Evolutionary conservation across 2,113 vertebrate genomes (phyloP).

Genomic region (Laticauda colubrina): DNA sequence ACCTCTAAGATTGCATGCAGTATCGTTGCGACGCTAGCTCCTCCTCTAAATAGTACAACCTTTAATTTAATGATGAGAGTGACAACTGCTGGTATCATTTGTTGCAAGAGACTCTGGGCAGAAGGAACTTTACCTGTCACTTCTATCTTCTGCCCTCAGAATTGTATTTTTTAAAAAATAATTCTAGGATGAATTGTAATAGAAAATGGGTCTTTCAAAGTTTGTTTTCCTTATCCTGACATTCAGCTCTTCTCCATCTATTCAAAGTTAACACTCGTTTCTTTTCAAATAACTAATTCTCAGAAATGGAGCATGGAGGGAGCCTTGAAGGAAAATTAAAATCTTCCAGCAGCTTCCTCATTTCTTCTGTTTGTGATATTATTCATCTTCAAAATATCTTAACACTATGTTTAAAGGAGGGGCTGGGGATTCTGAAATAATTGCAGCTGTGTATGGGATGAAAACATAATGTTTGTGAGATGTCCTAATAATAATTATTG

Average conservation of each 20-base stretch:
- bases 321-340: slow-evolving; percentile 39
- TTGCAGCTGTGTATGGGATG: background rate
- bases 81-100: slow-evolving; percentile 38
- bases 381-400: background rate
- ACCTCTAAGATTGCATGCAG: no score
- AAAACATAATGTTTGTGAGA: background rate
- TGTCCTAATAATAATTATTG: background rate
- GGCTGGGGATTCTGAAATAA: slow-evolving; percentile 29
- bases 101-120: slow-evolving; percentile 8
- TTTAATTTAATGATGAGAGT: slow-evolving; percentile 28
- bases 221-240: background rate
- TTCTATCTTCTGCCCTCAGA: background rate
- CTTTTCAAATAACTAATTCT: slow-evolving; percentile 43
- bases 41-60: background rate
- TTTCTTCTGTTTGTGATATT: slow-evolving; percentile 11
- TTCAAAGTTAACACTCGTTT: slow-evolving; percentile 25
- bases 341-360: slow-evolving; percentile 29
- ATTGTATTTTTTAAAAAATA: background rate
- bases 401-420: slow-evolving; percentile 11
- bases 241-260: background rate
- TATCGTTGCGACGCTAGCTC: no score
- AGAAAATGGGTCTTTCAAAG: background rate
- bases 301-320: slow-evolving; percentile 25
- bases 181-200: background rate
- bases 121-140: background rate